Evolutionary conservation across 2,113 vertebrate species (phyloP).

Genomic region (Uria aalge): DNA sequence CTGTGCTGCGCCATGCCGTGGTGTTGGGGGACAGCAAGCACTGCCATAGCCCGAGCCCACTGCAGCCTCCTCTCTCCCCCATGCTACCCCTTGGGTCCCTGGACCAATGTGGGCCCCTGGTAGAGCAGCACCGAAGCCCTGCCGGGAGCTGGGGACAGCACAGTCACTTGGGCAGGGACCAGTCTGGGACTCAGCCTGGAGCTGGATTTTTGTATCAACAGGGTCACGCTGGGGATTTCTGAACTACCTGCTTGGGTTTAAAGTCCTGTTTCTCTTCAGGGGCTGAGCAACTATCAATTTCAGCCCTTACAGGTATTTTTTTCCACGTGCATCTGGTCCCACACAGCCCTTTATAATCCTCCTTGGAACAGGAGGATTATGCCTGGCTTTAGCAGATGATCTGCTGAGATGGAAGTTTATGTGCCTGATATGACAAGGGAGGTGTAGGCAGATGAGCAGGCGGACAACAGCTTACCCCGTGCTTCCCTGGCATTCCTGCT

Average conservation of each 20-base stretch:
- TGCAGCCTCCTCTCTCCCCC: neutral
- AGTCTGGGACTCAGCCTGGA: neutral
- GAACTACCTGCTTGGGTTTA: neutral
- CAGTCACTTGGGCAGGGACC: neutral
- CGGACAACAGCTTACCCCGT: fast-evolving
- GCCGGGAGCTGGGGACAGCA: neutral
- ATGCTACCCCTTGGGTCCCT: fast-evolving
- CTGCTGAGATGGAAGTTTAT: neutral
- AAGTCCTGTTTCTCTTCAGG: neutral
- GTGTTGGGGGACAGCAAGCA: fast-evolving
- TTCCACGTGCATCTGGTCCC: neutral
- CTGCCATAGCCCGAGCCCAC: fast-evolving
- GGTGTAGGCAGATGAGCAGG: fast-evolving
- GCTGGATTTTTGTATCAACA: neutral
- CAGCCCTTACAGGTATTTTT: neutral
- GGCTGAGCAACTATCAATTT: neutral
- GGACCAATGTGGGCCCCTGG: fast-evolving
- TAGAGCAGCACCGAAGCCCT: no score
- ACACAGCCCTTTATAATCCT: neutral
- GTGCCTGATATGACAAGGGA: no score
- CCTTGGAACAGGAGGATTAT: neutral
- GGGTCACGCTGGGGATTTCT: neutral
- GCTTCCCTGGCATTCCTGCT: neutral
- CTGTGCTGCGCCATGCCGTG: neutral
- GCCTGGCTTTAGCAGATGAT: neutral